Base-by-base conservation (phyloP, 2,888 invertebrate species). In the Andrena praecox region DNA sequence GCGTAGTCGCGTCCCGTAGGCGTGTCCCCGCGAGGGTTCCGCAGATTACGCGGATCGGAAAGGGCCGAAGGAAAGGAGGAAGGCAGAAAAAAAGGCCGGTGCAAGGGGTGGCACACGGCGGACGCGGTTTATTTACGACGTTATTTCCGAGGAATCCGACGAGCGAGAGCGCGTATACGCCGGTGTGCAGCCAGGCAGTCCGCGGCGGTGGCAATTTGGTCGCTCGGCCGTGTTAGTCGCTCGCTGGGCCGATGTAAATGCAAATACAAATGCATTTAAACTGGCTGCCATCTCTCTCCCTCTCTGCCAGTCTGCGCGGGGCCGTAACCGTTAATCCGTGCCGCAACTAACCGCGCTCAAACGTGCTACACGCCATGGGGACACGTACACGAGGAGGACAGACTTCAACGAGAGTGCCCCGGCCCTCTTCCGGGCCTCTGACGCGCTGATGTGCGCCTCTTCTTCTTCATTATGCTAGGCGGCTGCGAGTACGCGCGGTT, bases 251-350 rank as follows among this genome's bases (percentile, higher is more conserved):
- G 87, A 90, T 91, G 89, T 90, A 90, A 90, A 90, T 89, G 90
- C 90, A 89, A 89, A 89, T 90, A 89, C 88, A 90, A 88, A 89
- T 90, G 89, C 89, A 87, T 90, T 90, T 90, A 88, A 85, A 88
- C 80, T 77, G 82, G 76, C 80, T 74, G 74, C 56, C 48, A 72
- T 42, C 31, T 20, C 52, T 50, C n/a, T 50, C 59, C 27, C 50
- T 12, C n/a, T 42, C 59, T 52, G 24, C 67, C 68, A 24, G 78
- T 52, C 81, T 76, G 77, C 72, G 33, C 82, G 68, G 74, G 60
- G 82, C 80, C 66, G 85, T 85, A 86, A 85, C 87, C 88, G 88
- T 87, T 88, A 88, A 88, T 88, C 88, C 88, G 85, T 77, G 82
- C 84, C 83, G 85, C 86, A 82, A 88, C 88, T 88, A 88, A 87